Evolutionary conservation across 2,888 invertebrate genomes (phyloP).

Genomic region (Philhelius pedissequus): DNA sequence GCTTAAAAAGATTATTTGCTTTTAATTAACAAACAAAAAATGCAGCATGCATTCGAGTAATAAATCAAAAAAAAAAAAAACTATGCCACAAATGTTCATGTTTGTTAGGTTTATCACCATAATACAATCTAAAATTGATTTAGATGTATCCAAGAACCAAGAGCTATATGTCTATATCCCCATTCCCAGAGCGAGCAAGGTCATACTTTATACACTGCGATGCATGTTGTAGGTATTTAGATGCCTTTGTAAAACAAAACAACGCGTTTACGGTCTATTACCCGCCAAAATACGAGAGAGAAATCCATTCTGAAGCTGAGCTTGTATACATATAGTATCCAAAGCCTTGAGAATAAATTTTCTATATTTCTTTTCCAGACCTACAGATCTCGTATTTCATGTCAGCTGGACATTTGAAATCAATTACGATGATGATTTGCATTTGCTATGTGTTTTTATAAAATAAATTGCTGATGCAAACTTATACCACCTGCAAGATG

Average conservation of each 20-base stretch:
- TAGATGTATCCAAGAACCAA: background rate
- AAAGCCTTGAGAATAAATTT: background rate
- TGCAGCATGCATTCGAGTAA: slow-evolving; percentile 27
- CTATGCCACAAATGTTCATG: slow-evolving; percentile 48
- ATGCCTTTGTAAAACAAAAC: background rate
- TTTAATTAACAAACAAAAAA: slow-evolving; percentile 26
- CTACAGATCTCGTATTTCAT: slow-evolving; percentile 33
- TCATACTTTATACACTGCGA: background rate
- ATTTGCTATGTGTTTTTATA: slow-evolving; percentile 5
- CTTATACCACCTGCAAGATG: slow-evolving; percentile 46
- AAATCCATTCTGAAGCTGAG: slow-evolving; percentile 20
- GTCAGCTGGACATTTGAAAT: slow-evolving; percentile 58
- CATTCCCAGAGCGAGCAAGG: slow-evolving; percentile 17
- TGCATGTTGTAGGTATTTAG: background rate
- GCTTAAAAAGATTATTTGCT: slow-evolving; percentile 9
- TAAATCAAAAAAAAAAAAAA: slow-evolving; percentile 23
- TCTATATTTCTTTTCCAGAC: background rate
- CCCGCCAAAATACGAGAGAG: slow-evolving; percentile 34
- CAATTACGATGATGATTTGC: slow-evolving; percentile 58
- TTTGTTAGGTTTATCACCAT: slow-evolving; percentile 22
- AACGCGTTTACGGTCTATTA: slow-evolving; percentile 46
- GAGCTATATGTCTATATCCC: background rate
- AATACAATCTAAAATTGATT: slow-evolving; percentile 29
- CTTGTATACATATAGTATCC: background rate
- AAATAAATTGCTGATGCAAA: background rate